Conservation (phyloP, 1,140 invertebrate species). For the Homalodisca vitripennis region DNA sequence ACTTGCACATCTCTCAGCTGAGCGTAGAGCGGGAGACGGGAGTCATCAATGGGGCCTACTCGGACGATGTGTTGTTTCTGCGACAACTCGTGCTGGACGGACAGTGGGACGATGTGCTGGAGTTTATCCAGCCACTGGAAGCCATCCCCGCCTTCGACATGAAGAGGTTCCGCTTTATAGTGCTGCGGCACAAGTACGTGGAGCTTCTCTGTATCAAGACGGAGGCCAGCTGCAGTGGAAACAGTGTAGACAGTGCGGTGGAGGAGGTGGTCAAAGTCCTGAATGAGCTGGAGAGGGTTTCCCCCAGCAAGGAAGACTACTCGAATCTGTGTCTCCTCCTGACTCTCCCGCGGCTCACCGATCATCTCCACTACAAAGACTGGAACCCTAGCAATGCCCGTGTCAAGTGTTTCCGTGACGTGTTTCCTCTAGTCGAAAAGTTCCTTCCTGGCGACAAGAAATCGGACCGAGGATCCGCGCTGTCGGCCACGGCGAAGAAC, state of each 20-base stretch:
- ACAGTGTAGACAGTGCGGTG: conserved; percentile 86
- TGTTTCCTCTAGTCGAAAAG: conserved; percentile 82
- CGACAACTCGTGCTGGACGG: conserved; percentile 94
- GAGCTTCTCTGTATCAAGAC: conserved; percentile 93
- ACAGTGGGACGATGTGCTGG: conserved; percentile 96
- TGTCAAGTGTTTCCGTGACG: conserved; percentile 82
- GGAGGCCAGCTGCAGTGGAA: conserved; percentile 67
- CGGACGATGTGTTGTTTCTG: conserved; percentile 91
- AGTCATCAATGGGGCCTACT: conserved; percentile 88
- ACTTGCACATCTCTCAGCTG: conserved; percentile 87
- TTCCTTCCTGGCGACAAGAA: conserved; percentile 81
- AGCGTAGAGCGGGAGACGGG: conserved; percentile 93
- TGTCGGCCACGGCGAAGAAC: conserved; percentile 63
- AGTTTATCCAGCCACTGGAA: conserved; percentile 95
- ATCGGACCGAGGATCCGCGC: conserved; percentile 46
- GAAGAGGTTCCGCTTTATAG: conserved; percentile 79
- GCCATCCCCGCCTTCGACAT: conserved; percentile 74
- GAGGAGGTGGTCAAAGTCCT: conserved; percentile 92
- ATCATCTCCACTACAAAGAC: conserved; percentile 86
- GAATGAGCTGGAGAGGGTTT: conserved; percentile 82
- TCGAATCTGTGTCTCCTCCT: conserved; percentile 88
- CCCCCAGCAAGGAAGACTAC: conserved; percentile 92
- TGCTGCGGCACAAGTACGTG: conserved; percentile 91
- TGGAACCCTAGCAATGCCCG: conserved; percentile 90
- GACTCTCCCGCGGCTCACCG: conserved; percentile 86